These are phyloP conservation scores for Conops quadrifasciatus DNA, from an alignment of 2,888 invertebrate species.

Conservation along the genomic window DNA sequence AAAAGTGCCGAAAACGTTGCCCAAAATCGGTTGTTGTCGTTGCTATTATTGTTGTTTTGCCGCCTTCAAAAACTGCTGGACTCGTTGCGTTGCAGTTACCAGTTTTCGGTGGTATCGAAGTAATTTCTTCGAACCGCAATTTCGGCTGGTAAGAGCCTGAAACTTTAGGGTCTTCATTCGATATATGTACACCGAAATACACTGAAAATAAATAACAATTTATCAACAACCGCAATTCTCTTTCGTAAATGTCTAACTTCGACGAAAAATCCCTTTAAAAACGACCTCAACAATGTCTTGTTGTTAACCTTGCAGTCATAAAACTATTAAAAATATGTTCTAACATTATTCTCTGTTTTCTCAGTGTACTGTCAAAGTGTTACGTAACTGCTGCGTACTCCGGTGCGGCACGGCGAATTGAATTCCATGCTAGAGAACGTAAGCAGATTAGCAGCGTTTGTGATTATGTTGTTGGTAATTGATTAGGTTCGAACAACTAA, in stretches of 20 bases:
- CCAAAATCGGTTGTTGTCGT: conserved; percentile 1
- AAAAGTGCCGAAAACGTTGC: conserved; percentile 14
- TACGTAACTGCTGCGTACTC: conserved; percentile 3
- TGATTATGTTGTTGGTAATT: conserved; percentile 66
- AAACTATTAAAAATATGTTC: no score
- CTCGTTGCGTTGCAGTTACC: no score
- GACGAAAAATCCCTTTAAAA: no score
- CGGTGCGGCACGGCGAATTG: conserved; percentile 1
- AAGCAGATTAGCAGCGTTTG: conserved; percentile 65
- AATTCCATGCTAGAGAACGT: conserved; percentile 42
- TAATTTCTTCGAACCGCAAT: conserved; percentile 20
- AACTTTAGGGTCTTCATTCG: not conserved
- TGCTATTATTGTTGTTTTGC: conserved; percentile 2
- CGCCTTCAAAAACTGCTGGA: not conserved
- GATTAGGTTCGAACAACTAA: conserved; percentile 67
- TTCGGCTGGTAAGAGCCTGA: not conserved
- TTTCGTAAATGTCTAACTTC: not conserved
- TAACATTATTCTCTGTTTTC: not conserved
- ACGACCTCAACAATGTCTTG: no score
- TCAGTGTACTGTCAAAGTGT: conserved; percentile 15
- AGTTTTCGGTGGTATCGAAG: not conserved
- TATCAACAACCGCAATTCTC: not conserved
- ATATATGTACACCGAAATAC: no score
- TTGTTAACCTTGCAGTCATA: no score
- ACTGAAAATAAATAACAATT: not conserved